Conservation (phyloP, 2,888 invertebrate genomes). For the Agonopterix arenella region DNA sequence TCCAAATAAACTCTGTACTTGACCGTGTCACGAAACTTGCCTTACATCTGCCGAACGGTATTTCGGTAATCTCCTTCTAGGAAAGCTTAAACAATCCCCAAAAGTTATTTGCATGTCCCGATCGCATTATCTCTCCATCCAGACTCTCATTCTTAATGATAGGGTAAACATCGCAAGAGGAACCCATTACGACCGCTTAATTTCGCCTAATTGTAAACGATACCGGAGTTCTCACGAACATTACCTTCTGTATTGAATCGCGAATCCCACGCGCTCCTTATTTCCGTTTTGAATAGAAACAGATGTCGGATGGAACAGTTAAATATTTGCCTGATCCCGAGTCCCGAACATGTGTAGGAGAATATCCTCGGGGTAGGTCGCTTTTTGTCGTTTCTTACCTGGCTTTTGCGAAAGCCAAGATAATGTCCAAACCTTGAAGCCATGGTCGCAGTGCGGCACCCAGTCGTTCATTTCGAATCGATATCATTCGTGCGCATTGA, state of each 20-base stretch:
- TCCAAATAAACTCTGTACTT: constrained; percentile 67
- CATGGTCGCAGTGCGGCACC: constrained; percentile 55
- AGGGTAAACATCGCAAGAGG: constrained; percentile 60
- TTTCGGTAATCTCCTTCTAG: constrained; percentile 52
- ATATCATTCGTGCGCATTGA: constrained; percentile 56
- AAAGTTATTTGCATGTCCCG: constrained; percentile 71
- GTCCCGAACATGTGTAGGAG: constrained; percentile 38
- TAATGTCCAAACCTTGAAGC: constrained; percentile 23
- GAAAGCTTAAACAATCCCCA: constrained; percentile 69
- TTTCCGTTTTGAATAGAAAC: constrained; percentile 50
- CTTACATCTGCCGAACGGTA: constrained; percentile 71
- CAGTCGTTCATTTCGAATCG: constrained; percentile 58
- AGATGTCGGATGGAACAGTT: constrained; percentile 44
- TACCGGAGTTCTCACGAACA: constrained; percentile 69
- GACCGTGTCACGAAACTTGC: constrained; percentile 67
- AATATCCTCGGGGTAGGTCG: constrained; percentile 35
- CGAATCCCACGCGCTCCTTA: constrained; percentile 65
- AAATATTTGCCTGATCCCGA: constrained; percentile 45
- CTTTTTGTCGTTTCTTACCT: constrained; percentile 38
- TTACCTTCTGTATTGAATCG: constrained; percentile 56
- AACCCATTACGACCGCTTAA: constrained; percentile 60
- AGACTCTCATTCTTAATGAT: constrained; percentile 56
- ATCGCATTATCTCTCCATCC: constrained; percentile 56
- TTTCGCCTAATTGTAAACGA: constrained; percentile 66
- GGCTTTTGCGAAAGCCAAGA: constrained; percentile 31